A percentile compares a stretch with the other conserved stretches of the same genome.
Evolutionary conservation across 1,140 invertebrate species (phyloP).

Genomic region (Sitophilus oryzae): DNA sequence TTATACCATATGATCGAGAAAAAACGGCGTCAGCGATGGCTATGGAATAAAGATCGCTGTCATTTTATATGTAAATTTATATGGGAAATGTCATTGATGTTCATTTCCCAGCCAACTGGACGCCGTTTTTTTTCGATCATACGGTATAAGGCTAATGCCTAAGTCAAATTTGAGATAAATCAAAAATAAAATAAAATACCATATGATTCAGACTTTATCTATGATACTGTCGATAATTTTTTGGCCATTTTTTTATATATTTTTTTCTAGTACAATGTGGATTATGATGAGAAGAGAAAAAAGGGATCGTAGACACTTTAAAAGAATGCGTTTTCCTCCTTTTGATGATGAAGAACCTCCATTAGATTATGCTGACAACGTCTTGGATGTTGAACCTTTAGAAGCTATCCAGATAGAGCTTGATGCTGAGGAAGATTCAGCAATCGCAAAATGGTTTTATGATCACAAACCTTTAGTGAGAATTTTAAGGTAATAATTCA

Average conservation of each 20-base stretch:
- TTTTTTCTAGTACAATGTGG: slow-evolving; percentile 87
- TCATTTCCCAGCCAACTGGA: no score
- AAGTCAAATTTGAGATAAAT: no score
- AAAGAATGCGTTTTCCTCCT: slow-evolving; percentile 98
- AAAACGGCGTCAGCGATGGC: no score
- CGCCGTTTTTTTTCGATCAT: no score
- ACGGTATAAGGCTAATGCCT: no score
- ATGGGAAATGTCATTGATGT: no score
- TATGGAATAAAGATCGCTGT: no score
- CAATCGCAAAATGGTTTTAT: slow-evolving; percentile 94
- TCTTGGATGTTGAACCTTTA: slow-evolving; percentile 96
- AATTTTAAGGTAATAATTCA: not conserved
- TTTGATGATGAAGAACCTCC: slow-evolving; percentile 99
- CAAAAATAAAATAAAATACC: no score
- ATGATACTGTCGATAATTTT: not conserved
- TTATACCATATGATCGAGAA: no score
- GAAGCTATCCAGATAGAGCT: slow-evolving; percentile 99
- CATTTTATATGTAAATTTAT: no score
- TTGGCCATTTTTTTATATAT: slow-evolving; percentile 6
- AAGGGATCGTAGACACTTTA: slow-evolving; percentile 96
- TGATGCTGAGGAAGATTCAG: slow-evolving; percentile 91
- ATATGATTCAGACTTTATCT: no score
- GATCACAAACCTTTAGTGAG: slow-evolving; percentile 90
- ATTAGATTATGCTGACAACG: slow-evolving; percentile 98
- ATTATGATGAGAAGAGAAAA: slow-evolving; percentile 99